Base-by-base conservation (phyloP, 1,140 invertebrate species). In the Battus philenor region DNA sequence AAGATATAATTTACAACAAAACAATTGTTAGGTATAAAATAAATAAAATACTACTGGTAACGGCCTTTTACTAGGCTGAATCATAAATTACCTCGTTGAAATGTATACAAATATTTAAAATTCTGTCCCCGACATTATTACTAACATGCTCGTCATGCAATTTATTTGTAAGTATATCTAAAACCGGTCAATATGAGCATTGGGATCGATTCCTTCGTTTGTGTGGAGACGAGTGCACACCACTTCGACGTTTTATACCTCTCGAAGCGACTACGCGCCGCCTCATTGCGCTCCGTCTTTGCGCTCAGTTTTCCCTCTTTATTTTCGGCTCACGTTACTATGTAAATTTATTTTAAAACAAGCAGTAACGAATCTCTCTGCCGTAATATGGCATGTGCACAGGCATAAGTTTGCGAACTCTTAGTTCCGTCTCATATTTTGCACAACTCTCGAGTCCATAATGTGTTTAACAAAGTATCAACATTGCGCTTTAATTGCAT, bases 161-260 rank as follows among this genome's bases (percentile, higher is more conserved):
- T n/a, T n/a, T n/a, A n/a, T n/a, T n/a, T n/a, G n/a, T n/a, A n/a
- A n/a, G n/a, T n/a, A n/a, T n/a, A n/a, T n/a, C n/a, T n/a, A n/a
- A n/a, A n/a, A n/a, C n/a, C n/a, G n/a, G n/a, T n/a, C n/a, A n/a
- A n/a, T n/a, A n/a, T n/a, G n/a, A n/a, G n/a, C n/a, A n/a, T n/a
- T n/a, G n/a, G n/a, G n/a, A n/a, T n/a, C n/a, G n/a, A n/a, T 50
- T 69, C 51, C 62, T 69, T 70, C 68, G 67, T 75, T 79, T 67
- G 73, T 67, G 59, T 61, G 55, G 66, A 63, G 66, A 63, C 71
- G 64, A 65, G 75, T 78, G 68, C 72, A 67, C 63, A 80, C 73
- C 71, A 79, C 76, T 84, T 84, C 80, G 80, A 82, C 82, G 78
- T 84, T 80, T 80, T 82, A 84, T 75, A 66, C 62, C 75, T 73